Conservation (phyloP, 2,888 invertebrate species). For the Pyrocoelia pectoralis region DNA sequence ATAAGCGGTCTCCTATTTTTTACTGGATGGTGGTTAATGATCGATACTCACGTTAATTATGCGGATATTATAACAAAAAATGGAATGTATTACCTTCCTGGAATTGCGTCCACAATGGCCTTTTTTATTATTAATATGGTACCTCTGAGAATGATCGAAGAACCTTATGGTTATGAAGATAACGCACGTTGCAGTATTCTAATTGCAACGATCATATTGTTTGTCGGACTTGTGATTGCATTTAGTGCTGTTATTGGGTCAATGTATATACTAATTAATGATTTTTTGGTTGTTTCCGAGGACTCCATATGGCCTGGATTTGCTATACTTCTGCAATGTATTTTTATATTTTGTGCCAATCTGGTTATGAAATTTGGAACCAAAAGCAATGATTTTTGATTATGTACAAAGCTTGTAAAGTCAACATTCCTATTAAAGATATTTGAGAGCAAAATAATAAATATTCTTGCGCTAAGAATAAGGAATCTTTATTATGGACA, state of each 20-base stretch:
- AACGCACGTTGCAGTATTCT: conserved; percentile 36
- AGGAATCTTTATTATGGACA: too few species aligned
- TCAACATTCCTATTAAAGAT: too few species aligned
- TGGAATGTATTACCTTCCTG: conserved; percentile 45
- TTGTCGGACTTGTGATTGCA: conserved; percentile 45
- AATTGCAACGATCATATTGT: conserved; percentile 40
- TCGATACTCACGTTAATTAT: conserved; percentile 42
- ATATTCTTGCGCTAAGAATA: too few species aligned
- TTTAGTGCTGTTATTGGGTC: conserved; percentile 49
- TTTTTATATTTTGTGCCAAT: conserved; percentile 45
- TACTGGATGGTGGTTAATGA: conserved; percentile 51
- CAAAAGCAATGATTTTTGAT: background rate
- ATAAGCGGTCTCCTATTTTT: conserved; percentile 46
- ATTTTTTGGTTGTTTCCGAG: conserved; percentile 44
- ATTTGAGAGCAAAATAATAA: too few species aligned
- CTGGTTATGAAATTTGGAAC: conserved; percentile 42
- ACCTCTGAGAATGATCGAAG: conserved; percentile 38
- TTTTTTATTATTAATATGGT: conserved; percentile 45
- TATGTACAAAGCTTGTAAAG: too few species aligned
- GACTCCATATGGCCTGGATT: conserved; percentile 47
- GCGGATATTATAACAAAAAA: conserved; percentile 28
- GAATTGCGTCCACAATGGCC: conserved; percentile 42
- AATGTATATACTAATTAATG: conserved; percentile 46
- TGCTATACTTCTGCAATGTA: conserved; percentile 47
- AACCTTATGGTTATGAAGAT: conserved; percentile 28